Evolutionary conservation across 2,888 invertebrate genomes (phyloP).

Genomic region (Aproaerema taeniolella): DNA sequence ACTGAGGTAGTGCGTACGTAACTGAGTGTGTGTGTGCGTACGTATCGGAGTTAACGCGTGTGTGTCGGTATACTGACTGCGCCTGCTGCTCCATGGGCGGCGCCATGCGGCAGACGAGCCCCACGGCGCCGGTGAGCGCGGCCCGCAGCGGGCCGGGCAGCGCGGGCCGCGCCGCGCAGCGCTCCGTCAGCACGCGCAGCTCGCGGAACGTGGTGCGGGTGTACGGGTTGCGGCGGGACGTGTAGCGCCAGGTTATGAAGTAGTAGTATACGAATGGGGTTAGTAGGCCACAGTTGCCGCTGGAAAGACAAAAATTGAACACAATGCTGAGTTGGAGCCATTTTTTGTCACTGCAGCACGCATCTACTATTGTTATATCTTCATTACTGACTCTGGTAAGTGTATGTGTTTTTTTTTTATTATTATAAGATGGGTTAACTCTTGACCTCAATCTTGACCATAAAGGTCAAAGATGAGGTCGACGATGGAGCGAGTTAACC

Average conservation of each 20-base stretch:
- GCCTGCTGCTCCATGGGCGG: constrained; percentile 55
- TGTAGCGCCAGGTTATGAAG: constrained; percentile 92
- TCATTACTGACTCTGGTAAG: too few species aligned
- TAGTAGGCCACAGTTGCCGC: constrained; percentile 92
- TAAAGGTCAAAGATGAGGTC: too few species aligned
- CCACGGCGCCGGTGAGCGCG: constrained; percentile 78
- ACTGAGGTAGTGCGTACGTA: too few species aligned
- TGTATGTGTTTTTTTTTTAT: too few species aligned
- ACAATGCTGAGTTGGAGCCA: too few species aligned
- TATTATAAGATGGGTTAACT: too few species aligned
- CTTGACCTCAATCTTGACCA: too few species aligned
- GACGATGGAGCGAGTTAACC: too few species aligned
- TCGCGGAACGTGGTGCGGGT: constrained; percentile 95
- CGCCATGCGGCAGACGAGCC: constrained; percentile 86
- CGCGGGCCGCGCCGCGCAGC: constrained; percentile 80
- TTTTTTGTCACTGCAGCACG: too few species aligned
- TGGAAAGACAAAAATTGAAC: constrained; percentile 56
- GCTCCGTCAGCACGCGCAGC: constrained; percentile 84
- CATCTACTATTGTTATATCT: too few species aligned
- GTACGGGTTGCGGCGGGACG: constrained; percentile 97
- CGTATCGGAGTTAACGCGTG: too few species aligned
- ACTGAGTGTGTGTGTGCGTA: too few species aligned
- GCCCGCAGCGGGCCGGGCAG: constrained; percentile 82
- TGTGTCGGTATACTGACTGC: constrained; percentile 9
- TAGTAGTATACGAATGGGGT: constrained; percentile 98